phyloP scores from a whole-genome alignment of 92 coral and sea anemone species.

The Palythoa grandis region DNA sequence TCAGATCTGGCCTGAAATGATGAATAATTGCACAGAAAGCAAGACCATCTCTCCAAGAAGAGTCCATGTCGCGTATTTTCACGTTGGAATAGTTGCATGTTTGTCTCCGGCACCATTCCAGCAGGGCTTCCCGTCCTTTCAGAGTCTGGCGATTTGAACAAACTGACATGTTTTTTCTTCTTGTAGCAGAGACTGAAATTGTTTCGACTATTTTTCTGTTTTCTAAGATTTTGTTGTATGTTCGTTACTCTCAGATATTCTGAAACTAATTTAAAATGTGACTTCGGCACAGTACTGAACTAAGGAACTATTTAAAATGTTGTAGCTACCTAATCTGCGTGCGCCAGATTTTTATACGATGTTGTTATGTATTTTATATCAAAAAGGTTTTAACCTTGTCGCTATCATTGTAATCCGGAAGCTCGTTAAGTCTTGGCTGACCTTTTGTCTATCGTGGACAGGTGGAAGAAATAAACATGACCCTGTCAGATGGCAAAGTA shows the following conservation, averaged over 20 bases:
- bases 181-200: neutral
- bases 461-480: neutral
- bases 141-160: conserved; percentile 26
- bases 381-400: neutral
- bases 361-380: neutral
- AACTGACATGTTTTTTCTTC: neutral
- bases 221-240: neutral
- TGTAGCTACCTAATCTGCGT: neutral
- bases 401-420: neutral
- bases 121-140: conserved; percentile 66
- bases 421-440: conserved; percentile 1
- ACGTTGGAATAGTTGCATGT: conserved; percentile 67
- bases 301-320: neutral
- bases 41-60: conserved; percentile 83
- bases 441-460: neutral
- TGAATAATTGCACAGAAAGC: conserved; percentile 83
- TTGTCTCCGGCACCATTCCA: conserved; percentile 78
- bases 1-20: conserved; percentile 73
- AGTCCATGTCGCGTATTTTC: conserved; percentile 66
- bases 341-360: neutral
- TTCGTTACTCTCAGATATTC: neutral
- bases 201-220: neutral
- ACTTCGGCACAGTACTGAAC: no score
- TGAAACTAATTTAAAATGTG: no score
- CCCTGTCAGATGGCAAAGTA: conserved; percentile 1